Evolutionary conservation across 2,113 vertebrate species (phyloP).

Genomic region (Cyprinodon variegatus): DNA sequence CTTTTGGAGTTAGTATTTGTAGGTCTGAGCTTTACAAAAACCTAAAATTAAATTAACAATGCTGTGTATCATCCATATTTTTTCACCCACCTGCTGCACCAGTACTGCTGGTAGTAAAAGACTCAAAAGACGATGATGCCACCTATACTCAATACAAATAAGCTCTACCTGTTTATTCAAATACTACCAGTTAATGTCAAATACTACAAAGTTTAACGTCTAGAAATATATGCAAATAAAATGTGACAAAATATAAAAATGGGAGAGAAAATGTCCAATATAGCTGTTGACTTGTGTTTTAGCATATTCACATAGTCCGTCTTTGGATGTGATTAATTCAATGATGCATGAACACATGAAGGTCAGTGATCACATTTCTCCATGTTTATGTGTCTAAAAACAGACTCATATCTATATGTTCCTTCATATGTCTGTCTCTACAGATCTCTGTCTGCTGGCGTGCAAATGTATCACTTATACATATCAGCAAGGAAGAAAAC

Average conservation of each 20-base stretch:
- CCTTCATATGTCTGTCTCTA: slow-evolving; percentile 15
- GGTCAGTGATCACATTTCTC: slow-evolving; percentile 41
- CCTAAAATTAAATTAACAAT: no score
- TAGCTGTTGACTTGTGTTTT: slow-evolving; percentile 2
- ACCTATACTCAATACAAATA: no score
- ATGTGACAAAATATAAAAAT: not conserved
- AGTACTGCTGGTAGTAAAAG: no score
- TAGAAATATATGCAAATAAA: not conserved
- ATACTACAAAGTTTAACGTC: no score
- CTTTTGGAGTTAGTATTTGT: no score
- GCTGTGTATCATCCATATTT: no score
- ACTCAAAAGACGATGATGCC: no score
- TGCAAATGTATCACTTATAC: not conserved
- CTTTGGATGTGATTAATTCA: slow-evolving; percentile 51
- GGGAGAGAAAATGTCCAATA: not conserved
- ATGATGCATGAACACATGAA: slow-evolving; percentile 53
- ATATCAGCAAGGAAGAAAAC: slow-evolving; percentile 11
- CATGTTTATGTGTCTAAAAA: slow-evolving; percentile 42
- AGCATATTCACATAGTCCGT: slow-evolving; percentile 9
- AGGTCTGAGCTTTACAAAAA: no score
- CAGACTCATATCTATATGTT: slow-evolving; percentile 35
- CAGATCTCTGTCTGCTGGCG: slow-evolving; percentile 12
- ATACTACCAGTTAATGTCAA: no score
- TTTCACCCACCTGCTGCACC: no score
- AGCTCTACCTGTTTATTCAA: no score